Evolutionary conservation across 2,113 vertebrate genomes (phyloP), one percentile per base, ranked within the genome.

Genomic region (Toxotes chatareus): DNA sequence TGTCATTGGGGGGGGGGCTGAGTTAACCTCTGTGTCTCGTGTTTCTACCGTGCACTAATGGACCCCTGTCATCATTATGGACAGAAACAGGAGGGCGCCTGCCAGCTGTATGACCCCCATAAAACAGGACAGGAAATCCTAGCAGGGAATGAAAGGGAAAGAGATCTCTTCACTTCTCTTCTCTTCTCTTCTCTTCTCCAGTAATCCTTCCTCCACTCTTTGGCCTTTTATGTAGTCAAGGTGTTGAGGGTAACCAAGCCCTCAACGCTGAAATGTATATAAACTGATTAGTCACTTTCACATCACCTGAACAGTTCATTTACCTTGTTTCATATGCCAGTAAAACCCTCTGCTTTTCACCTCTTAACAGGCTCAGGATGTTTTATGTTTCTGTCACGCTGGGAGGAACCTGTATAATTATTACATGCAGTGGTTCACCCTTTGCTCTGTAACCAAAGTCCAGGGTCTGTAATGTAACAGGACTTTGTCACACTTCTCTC

Each of bases 71-170:
- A 93, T 91, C 91, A 76, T 93, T 93, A 93, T 56, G 85, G 93
- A 92, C 93, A 92, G 93, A 93, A 94, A 91, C 92, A 93, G 92
- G 92, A 94, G 93, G 93, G 92, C 93, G 92, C 88, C 92, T 93
- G 92, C 93, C 93, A 94, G 93, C 93, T 94, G 93, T 86, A 90
- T 92, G 93, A 94, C 93, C 93, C 92, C 92, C 93, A 93, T 94
- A 94, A 94, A 94, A 94, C 87, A 84, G 82, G 90, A 84, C 92
- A 94, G 93, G 93, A 94, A 94, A 94, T 93, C 93, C 91, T 93
- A 83, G 86, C 85, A 86, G 88, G 79, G 84, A 93, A 89, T 85
- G 87, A 92, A 90, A 92, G 87, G 88, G 90, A 85, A 88, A 90
- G 85, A 91, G 67, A 77, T 83, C 71, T 72, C 73, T 32, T 57